Evolutionary conservation across 2,797 vertebrate species (phyloP).

Genomic region (Acanthurus leucopareius): DNA sequence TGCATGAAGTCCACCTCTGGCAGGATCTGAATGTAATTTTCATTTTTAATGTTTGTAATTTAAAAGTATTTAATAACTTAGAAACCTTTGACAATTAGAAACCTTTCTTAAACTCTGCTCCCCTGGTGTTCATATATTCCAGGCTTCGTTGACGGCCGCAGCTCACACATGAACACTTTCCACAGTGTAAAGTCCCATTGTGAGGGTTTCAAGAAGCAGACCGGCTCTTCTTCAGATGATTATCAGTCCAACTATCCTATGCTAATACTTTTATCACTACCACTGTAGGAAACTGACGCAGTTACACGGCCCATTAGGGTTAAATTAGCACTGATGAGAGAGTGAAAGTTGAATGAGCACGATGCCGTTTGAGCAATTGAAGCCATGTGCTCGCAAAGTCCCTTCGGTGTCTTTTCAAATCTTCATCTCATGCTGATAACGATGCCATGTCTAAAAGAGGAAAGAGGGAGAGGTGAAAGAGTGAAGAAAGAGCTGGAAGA

Average conservation of each 20-base stretch:
- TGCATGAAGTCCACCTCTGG: no score
- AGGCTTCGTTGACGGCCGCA: not conserved
- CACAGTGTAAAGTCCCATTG: not conserved
- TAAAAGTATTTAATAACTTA: not conserved
- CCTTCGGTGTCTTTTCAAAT: not conserved
- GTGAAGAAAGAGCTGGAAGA: not conserved
- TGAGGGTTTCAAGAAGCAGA: not conserved
- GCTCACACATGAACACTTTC: not conserved
- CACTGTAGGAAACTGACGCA: not conserved
- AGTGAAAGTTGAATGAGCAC: not conserved
- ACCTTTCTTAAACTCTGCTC: not conserved
- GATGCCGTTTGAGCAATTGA: not conserved
- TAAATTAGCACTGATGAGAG: not conserved
- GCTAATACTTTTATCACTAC: not conserved
- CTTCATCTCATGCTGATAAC: not conserved
- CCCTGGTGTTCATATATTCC: not conserved
- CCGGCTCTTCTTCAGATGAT: not conserved
- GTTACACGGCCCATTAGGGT: not conserved
- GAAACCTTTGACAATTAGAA: not conserved
- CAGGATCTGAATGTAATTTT: no score
- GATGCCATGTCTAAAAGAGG: not conserved
- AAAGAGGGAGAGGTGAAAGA: not conserved
- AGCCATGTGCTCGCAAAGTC: not conserved
- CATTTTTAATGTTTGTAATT: no score
- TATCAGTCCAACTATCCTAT: not conserved